Percentiles rank a stretch among this genome's conserved stretches.
Conservation (phyloP, 2,888 invertebrate genomes). For the Yponomeuta cagnagella region DNA sequence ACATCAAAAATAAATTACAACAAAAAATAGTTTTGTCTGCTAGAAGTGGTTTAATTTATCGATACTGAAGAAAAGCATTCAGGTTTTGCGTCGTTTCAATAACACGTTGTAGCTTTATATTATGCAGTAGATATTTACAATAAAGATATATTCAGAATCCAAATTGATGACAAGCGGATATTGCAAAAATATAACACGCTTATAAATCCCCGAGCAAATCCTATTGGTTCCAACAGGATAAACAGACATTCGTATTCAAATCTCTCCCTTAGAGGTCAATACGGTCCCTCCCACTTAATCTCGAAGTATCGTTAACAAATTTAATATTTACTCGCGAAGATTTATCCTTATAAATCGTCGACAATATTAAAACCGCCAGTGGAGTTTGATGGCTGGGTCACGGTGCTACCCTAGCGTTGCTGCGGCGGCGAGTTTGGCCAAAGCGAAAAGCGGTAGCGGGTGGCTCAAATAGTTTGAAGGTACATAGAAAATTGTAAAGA, state of each 20-base stretch:
- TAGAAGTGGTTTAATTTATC: no score
- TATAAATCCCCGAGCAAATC: slow-evolving; percentile 16
- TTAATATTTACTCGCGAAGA: slow-evolving; percentile 71
- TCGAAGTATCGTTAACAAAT: slow-evolving; percentile 71
- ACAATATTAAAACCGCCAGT: slow-evolving; percentile 74
- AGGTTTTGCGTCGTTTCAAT: no score
- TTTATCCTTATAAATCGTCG: slow-evolving; percentile 75
- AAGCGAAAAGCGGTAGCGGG: slow-evolving; percentile 26
- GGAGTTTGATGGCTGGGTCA: slow-evolving; percentile 59
- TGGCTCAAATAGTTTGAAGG: background rate
- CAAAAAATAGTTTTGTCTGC: no score
- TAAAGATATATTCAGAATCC: background rate
- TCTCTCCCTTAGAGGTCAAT: slow-evolving; percentile 13
- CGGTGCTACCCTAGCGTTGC: slow-evolving; percentile 49
- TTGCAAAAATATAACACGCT: slow-evolving; percentile 1
- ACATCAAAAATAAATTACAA: no score
- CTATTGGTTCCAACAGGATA: slow-evolving; percentile 23
- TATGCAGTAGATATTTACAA: no score
- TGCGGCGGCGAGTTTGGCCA: slow-evolving; percentile 28
- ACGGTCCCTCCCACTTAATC: slow-evolving; percentile 61
- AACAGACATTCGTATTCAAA: slow-evolving; percentile 18
- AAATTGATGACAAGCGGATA: background rate
- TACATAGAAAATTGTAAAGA: no score
- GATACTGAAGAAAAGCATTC: no score
- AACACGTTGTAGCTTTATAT: no score